These are phyloP conservation scores for Amphipyra berbera DNA, from an alignment of 2,888 invertebrate genomes.

Conservation along the genomic window DNA sequence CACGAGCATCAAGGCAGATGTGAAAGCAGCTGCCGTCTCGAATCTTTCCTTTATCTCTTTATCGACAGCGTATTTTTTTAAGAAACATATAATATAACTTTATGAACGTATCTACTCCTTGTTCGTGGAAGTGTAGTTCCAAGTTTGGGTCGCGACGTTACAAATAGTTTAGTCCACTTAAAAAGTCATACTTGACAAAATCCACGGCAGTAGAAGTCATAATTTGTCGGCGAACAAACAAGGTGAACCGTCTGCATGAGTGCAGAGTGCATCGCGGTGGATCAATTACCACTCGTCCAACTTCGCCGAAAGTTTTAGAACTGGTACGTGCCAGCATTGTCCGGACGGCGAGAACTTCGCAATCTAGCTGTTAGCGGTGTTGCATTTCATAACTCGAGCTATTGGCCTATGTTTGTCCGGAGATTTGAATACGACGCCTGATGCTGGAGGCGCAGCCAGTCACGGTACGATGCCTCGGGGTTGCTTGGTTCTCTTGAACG, in stretches of 20 bases:
- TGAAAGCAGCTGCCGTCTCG: conserved; percentile 79
- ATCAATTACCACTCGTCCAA: conserved; percentile 72
- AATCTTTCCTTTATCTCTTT: conserved; percentile 76
- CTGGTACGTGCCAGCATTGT: conserved; percentile 57
- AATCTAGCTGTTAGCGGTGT: conserved; percentile 64
- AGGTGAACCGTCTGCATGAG: conserved; percentile 63
- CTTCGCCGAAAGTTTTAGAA: conserved; percentile 75
- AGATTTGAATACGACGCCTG: conserved; percentile 48
- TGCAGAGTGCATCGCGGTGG: conserved; percentile 68
- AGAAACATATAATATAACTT: conserved; percentile 15
- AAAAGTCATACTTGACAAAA: conserved; percentile 3
- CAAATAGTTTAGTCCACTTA: conserved; percentile 1
- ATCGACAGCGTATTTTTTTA: conserved; percentile 72
- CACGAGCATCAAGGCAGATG: conserved; percentile 81
- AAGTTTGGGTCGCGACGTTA: background rate
- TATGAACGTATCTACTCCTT: conserved; percentile 23
- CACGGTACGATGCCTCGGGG: conserved; percentile 1
- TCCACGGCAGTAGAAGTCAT: conserved; percentile 32
- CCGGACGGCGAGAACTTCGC: conserved; percentile 63
- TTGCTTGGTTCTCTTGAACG: conserved; percentile 4
- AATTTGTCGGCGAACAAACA: conserved; percentile 64
- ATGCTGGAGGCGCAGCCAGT: conserved; percentile 24
- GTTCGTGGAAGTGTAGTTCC: background rate
- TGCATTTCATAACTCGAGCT: conserved; percentile 65
- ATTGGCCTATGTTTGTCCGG: conserved; percentile 56